Base-by-base conservation (phyloP, 1,140 invertebrate species). In the Homalodisca vitripennis region DNA sequence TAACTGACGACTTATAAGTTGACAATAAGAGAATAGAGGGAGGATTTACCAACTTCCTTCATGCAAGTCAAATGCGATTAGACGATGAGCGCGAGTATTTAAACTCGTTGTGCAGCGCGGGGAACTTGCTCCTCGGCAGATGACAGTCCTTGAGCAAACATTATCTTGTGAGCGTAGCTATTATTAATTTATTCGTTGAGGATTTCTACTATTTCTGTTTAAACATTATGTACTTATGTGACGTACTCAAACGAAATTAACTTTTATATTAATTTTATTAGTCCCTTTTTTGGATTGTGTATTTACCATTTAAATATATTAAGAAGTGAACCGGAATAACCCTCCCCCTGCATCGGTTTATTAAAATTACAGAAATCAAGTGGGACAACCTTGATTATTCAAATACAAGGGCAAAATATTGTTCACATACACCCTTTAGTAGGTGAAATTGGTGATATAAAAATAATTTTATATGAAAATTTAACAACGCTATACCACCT, bases 41-140 rank as follows among this genome's bases (percentile, higher is more conserved):
- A 41, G 17, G 48, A 51, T n/a, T 51, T 22, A 51, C 48, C 17
- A 41, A 51, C 48, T 51, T 20, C 48, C 48, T 51, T 51, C 48
- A 51, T 51, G 48, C 48, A 51, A 51, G 48, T 51, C 48, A 51
- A 51, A 51, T 51, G n/a, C 48, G 48, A 51, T 51, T 51, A 51
- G 48, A 20, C 48, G n/a, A 51, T 51, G 48, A 51, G 48, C 22
- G 17, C 48, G 48, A 51, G 48, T 51, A 51, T 51, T 51, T 51
- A 51, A 51, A 51, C 48, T 51, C 48, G 22, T 51, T 51, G 14
- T 51, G n/a, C 34, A 17, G 17, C 6, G 14, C 3, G 14, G 48
- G 48, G 14, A 22, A 14, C 22, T 14, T 20, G 48, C 17, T 3
- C 17, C 48, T 51, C n/a, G 48, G 14, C 48, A 20, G n/a, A 14